Conservation (phyloP, 2,113 vertebrate species). For the Orientallactaga bullata region DNA sequence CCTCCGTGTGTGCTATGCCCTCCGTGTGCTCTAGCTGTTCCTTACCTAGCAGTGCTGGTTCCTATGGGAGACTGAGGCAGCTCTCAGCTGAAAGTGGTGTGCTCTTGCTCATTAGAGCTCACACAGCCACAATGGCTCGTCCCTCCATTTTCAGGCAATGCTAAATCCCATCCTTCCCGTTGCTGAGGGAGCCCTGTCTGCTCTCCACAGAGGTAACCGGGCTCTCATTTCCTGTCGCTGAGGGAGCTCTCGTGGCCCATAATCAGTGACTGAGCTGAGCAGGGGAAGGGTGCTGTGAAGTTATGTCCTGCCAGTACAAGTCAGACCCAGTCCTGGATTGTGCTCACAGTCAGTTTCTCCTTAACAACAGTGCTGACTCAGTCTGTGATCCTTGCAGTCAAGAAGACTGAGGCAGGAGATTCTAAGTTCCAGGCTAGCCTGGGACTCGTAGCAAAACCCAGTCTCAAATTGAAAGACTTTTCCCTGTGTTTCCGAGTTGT, state of each 20-base stretch:
- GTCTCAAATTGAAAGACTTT: neutral
- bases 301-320: neutral
- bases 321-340: neutral
- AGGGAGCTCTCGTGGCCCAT: neutral
- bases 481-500: neutral
- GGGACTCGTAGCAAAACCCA: neutral
- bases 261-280: neutral
- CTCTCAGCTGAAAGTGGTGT: neutral
- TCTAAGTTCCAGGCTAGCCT: neutral
- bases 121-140: neutral
- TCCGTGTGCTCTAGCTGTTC: neutral
- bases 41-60: neutral
- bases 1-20: accelerated
- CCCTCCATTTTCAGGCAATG: neutral
- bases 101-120: neutral
- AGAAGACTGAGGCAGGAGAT: neutral
- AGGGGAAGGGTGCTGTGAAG: neutral
- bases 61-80: neutral
- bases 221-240: neutral
- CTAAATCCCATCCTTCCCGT: neutral
- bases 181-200: neutral
- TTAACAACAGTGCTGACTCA: neutral
- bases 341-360: neutral
- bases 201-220: neutral
- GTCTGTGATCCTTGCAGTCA: neutral